A percentile compares a stretch with the other conserved stretches of the same genome.
These are phyloP conservation scores for Suncus etruscus DNA, from an alignment of 2,113 vertebrate genomes.

Conservation along the genomic window DNA sequence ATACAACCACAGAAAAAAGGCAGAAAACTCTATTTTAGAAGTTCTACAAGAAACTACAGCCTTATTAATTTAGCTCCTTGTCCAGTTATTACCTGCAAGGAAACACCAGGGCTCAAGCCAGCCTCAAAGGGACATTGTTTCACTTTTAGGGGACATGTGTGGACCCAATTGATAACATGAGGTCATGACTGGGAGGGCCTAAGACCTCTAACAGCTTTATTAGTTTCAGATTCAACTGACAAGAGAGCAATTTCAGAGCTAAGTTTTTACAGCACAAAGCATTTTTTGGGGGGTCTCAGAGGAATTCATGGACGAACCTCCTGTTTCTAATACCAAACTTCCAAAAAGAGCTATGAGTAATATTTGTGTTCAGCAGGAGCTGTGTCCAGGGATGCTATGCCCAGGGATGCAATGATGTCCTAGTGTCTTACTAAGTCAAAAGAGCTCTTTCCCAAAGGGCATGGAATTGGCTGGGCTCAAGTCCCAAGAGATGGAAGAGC, in stretches of 20 bases:
- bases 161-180: neutral
- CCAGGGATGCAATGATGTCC: neutral
- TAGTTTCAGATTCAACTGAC: neutral
- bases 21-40: neutral
- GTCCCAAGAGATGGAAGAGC: neutral
- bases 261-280: slow-evolving; percentile 12
- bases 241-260: neutral
- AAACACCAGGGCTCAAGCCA: neutral
- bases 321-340: neutral
- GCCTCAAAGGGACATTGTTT: neutral
- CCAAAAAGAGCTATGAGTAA: neutral
- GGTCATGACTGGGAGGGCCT: neutral
- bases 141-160: neutral
- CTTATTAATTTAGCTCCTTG: neutral
- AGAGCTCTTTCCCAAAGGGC: neutral
- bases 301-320: neutral
- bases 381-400: accelerated
- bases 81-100: neutral
- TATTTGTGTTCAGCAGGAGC: neutral
- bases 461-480: neutral
- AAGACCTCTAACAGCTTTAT: neutral
- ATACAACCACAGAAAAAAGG: neutral
- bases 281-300: neutral
- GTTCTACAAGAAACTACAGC: neutral
- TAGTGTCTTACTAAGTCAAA: neutral